Evolutionary conservation across 2,113 vertebrate genomes (phyloP).

Genomic region (Collichthys lucidus): DNA sequence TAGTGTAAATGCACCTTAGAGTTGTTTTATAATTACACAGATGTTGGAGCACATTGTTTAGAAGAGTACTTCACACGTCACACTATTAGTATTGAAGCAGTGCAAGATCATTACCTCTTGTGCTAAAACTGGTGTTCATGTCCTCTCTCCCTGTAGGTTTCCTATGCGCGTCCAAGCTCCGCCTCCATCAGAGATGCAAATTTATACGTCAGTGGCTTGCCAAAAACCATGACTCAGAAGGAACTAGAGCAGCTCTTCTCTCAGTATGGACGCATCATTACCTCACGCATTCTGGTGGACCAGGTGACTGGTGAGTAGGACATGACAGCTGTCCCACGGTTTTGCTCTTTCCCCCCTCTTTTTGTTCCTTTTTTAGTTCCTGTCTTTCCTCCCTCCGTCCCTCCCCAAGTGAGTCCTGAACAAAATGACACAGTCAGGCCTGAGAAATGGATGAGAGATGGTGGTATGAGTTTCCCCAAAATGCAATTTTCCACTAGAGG

Average conservation of each 20-base stretch:
- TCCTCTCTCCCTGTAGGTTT: conserved; percentile 82
- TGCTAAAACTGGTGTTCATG: background rate
- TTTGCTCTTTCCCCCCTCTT: background rate
- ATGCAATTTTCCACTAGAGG: conserved; percentile 83
- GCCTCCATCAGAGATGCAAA: conserved; percentile 99
- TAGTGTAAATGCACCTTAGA: background rate
- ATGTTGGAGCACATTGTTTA: background rate
- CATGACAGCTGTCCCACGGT: conserved; percentile 20
- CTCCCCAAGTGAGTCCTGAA: conserved; percentile 6
- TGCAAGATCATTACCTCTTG: background rate
- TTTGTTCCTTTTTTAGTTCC: conserved; percentile 27
- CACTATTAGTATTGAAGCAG: background rate
- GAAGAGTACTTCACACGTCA: background rate
- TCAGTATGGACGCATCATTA: conserved; percentile 98
- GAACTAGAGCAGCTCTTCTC: conserved; percentile 98
- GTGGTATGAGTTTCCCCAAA: conserved; percentile 80
- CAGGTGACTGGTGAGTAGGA: conserved; percentile 95
- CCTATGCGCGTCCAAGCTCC: conserved; percentile 97
- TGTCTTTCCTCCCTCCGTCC: conserved; percentile 11
- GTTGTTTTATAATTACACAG: background rate
- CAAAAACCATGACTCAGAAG: conserved; percentile 98
- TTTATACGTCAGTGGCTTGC: conserved; percentile 97
- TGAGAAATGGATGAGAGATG: conserved; percentile 75
- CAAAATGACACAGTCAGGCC: conserved; percentile 31
- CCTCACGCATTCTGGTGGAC: conserved; percentile 97